Evolutionary conservation across 2,888 invertebrate genomes (phyloP).

Genomic region (Dilophus febrilis): DNA sequence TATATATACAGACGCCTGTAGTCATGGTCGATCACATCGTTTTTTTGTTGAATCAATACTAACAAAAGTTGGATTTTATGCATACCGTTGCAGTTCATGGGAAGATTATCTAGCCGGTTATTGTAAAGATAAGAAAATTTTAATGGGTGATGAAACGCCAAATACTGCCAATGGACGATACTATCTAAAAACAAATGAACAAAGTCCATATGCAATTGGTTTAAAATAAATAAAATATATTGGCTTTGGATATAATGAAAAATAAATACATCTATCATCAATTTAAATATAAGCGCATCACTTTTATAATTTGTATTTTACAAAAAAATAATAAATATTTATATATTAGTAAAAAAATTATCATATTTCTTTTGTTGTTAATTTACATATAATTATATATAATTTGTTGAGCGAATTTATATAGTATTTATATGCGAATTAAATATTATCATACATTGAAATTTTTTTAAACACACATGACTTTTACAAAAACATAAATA

Average conservation of each 20-base stretch:
- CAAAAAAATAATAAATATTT: no score
- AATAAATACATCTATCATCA: no score
- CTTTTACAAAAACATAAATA: no score
- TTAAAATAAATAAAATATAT: neutral
- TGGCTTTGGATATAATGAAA: no score
- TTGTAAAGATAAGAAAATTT: slow-evolving; percentile 22
- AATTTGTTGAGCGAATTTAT: no score
- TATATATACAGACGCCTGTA: slow-evolving; percentile 38
- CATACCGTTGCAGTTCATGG: slow-evolving; percentile 39
- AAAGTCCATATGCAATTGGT: slow-evolving; percentile 36
- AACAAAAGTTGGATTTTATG: slow-evolving; percentile 34
- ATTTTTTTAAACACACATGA: no score
- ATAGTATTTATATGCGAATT: no score
- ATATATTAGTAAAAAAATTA: no score
- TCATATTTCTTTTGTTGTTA: no score
- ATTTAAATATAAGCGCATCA: neutral
- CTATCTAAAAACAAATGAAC: slow-evolving; percentile 40
- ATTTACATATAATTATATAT: no score
- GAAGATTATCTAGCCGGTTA: slow-evolving; percentile 18
- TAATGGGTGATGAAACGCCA: slow-evolving; percentile 39
- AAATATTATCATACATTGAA: no score
- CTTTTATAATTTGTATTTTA: neutral
- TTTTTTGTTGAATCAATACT: slow-evolving; percentile 49
- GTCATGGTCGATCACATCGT: slow-evolving; percentile 43
- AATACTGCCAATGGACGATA: slow-evolving; percentile 35